A percentile compares a stretch with the other conserved stretches of the same genome.
Evolutionary conservation across 2,113 vertebrate species (phyloP).

Genomic region (Ammodytes marinus): DNA sequence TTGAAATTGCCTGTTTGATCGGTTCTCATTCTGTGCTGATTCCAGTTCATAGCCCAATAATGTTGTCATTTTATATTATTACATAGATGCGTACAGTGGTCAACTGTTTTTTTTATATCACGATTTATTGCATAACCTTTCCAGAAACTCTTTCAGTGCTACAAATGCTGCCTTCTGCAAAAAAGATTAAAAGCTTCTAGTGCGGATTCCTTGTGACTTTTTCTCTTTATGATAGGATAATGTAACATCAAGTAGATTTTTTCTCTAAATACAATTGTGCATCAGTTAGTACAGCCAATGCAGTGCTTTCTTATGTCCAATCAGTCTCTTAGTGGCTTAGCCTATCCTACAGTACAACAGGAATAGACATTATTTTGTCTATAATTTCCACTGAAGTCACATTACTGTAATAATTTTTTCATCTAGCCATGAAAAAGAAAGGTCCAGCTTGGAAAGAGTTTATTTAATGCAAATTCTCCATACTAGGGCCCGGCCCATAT

Average conservation of each 20-base stretch:
- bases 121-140: conserved; percentile 51
- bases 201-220: conserved; percentile 5
- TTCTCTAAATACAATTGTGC: background rate
- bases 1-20: conserved; percentile 35
- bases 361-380: conserved; percentile 5
- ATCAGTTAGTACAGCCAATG: background rate
- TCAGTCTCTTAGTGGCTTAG: background rate
- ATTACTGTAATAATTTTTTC: conserved; percentile 34
- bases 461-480: conserved; percentile 16
- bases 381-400: conserved; percentile 21
- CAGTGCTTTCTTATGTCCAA: background rate
- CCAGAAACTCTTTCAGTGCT: conserved; percentile 20
- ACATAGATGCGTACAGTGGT: conserved; percentile 25
- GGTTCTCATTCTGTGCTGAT: conserved; percentile 11
- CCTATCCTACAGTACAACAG: conserved; percentile 4
- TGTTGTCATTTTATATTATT: conserved; percentile 40
- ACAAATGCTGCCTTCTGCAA: conserved; percentile 27
- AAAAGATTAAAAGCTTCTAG: conserved; percentile 26
- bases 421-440: conserved; percentile 6
- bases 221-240: conserved; percentile 6
- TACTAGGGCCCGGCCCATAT: background rate
- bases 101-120: conserved; percentile 50
- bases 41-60: conserved; percentile 30
- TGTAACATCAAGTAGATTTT: conserved; percentile 1
- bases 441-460: conserved; percentile 2